Evolutionary conservation across 1,140 invertebrate species (phyloP).

Genomic region (Samia ricini): DNA sequence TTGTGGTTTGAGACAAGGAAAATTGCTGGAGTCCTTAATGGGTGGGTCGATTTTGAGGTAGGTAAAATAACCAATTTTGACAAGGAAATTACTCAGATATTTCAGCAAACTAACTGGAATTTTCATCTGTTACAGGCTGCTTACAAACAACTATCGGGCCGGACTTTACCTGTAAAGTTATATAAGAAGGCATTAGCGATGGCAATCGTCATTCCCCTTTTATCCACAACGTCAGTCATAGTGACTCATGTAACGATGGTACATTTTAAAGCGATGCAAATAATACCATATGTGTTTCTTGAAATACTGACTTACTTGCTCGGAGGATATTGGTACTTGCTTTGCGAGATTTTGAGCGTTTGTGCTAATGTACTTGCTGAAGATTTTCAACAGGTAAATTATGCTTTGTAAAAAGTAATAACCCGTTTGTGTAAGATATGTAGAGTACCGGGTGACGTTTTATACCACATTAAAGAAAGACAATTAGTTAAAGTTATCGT

Average conservation of each 20-base stretch:
- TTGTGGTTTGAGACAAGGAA: constrained; percentile 81
- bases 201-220: constrained; percentile 76
- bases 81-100: not conserved
- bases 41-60: constrained; percentile 81
- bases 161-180: constrained; percentile 68
- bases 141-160: constrained; percentile 76
- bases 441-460: no score
- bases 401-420: not conserved
- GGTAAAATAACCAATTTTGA: constrained; percentile 12
- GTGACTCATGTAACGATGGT: constrained; percentile 83
- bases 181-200: constrained; percentile 74
- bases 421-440: no score
- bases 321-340: constrained; percentile 81
- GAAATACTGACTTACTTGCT: constrained; percentile 81
- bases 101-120: not conserved
- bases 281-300: constrained; percentile 82
- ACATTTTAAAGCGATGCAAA: constrained; percentile 79
- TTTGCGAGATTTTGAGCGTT: constrained; percentile 79
- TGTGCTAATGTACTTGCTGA: constrained; percentile 81
- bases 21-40: constrained; percentile 79
- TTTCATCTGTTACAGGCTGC: constrained; percentile 50
- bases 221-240: constrained; percentile 80
- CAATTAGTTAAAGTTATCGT: no score
- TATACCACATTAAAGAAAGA: no score
- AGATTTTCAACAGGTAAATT: constrained; percentile 78